These are phyloP conservation scores for Sparidentex hasta DNA, from an alignment of 2,797 vertebrate genomes.

Conservation along the genomic window DNA sequence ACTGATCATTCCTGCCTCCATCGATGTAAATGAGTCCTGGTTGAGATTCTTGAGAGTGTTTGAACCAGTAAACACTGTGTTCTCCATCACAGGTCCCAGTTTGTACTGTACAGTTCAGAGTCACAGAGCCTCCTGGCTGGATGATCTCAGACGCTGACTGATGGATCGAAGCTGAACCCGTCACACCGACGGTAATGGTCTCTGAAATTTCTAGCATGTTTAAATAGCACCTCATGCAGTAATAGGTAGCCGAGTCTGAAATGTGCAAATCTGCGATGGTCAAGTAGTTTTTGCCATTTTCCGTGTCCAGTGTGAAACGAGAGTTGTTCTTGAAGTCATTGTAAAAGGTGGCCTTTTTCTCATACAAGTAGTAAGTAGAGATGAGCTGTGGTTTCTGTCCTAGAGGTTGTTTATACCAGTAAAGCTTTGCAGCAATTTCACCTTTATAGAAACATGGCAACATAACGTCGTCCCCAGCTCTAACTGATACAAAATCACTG, in stretches of 20 bases:
- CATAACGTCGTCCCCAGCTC: conserved; percentile 35
- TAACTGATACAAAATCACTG: neutral
- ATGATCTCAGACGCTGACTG: no score
- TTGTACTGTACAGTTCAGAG: conserved; percentile 14
- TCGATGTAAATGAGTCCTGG: no score
- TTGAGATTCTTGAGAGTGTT: no score
- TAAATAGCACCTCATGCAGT: conserved; percentile 5
- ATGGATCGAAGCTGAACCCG: neutral
- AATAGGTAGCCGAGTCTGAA: conserved; percentile 26
- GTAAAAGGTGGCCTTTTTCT: neutral
- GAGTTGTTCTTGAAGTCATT: conserved; percentile 16
- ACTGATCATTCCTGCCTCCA: no score
- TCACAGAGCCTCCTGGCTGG: no score
- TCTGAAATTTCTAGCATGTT: neutral
- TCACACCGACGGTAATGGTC: conserved; percentile 21
- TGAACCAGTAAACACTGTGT: neutral
- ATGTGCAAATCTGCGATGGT: neutral
- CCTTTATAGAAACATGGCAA: conserved; percentile 30
- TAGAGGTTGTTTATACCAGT: conserved; percentile 43
- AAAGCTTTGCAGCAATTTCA: neutral
- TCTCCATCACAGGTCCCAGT: conserved; percentile 3
- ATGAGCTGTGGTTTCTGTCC: conserved; percentile 40
- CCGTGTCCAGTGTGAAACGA: neutral
- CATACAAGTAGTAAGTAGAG: conserved; percentile 22
- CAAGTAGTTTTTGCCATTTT: neutral